Base-by-base conservation (phyloP, 2,113 vertebrate genomes). In the Nerophis lumbriciformis region DNA sequence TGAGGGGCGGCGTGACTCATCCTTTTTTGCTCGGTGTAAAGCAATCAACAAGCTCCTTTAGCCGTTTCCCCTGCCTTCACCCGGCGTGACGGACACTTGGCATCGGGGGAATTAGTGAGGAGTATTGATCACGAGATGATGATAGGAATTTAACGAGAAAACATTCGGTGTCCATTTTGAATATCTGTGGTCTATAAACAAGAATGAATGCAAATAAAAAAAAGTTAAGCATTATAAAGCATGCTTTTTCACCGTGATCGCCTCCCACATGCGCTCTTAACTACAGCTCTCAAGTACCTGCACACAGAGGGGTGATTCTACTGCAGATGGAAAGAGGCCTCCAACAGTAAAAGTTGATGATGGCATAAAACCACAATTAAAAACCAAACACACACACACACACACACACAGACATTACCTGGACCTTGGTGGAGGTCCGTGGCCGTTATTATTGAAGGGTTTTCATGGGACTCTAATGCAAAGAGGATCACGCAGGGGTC, bases 291-390 rank as follows among this genome's bases (percentile, higher is more conserved):
- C 39, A 52, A 49, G 14, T 48, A 53, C 50, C 37, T 12, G 53
- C 37, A 51, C 48, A 60, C 53, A 67, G 10, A 52, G 13, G 11
- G 13, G 42, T 53, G 48, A 50, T 71, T 15, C 21, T 54, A 61
- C 44, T 59, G 48, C 42, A 73, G 70, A 73, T 67, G 66, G 63
- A 66, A 60, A 60, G 53, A 57, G 56, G 44, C 50, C 65, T 65
- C 55, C 8, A 60, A 71, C 53, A 72, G 55, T 73, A 61, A 73
- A 72, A 69, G 16, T 66, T 77, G 62, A 77, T 66, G 63, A 53
- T 53, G 19, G 66, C 58, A 63, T 78, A 65, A 75, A 71, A 66
- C 53, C 55, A 44, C 55, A 57, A 57, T 57, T 57, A 57, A 57
- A 57, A 9, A 44, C 16, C 39, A 6, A 7, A 57, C 38, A 19